Evolutionary conservation across 2,113 vertebrate species (phyloP).

Genomic region (Odontophorus gujanensis): DNA sequence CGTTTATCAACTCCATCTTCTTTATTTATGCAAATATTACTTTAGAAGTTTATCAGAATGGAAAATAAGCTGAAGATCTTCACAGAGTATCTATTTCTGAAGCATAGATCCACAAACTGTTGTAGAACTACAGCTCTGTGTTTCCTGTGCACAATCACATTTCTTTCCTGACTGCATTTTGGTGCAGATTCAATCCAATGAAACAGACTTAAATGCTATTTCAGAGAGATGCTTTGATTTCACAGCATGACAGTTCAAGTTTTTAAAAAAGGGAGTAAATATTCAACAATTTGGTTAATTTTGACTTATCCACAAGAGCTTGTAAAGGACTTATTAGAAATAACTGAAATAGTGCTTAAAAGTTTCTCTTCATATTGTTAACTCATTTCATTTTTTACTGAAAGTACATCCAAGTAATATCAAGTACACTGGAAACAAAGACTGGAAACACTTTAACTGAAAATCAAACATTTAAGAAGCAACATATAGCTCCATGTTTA

Average conservation of each 20-base stretch:
- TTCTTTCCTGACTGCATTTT: neutral
- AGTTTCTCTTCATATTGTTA: neutral
- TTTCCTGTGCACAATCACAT: neutral
- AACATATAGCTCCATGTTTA: neutral
- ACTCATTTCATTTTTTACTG: neutral
- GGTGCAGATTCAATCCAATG: neutral
- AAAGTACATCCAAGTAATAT: slow-evolving; percentile 22
- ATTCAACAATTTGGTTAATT: neutral
- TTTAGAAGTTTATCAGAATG: neutral
- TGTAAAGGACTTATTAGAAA: neutral
- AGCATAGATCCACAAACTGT: neutral
- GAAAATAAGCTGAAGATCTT: neutral
- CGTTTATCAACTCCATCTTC: neutral
- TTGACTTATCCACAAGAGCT: neutral
- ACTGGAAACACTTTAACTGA: neutral
- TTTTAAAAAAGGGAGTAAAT: neutral
- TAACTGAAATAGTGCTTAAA: neutral
- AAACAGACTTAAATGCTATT: neutral
- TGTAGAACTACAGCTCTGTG: neutral
- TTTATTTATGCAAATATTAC: neutral
- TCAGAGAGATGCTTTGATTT: neutral
- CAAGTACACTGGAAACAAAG: neutral
- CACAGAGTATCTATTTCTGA: neutral
- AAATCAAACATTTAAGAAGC: neutral
- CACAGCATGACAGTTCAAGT: neutral